phyloP scores from a whole-genome alignment of 2,113 vertebrate genomes.

The Trogon surrucura region DNA sequence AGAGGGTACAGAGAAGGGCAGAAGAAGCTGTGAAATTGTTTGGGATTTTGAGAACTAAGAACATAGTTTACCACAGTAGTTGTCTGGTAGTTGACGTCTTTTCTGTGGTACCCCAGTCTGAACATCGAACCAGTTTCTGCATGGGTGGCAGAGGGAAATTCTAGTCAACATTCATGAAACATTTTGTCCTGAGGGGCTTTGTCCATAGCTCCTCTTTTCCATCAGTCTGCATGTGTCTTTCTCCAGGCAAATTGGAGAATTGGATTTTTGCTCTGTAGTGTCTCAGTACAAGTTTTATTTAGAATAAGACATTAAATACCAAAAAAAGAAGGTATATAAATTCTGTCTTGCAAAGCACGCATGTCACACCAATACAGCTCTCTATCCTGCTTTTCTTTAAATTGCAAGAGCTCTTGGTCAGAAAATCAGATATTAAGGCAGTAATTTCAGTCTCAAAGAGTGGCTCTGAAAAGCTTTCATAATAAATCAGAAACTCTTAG shows the following conservation, averaged over 20 bases:
- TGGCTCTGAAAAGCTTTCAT: conserved; percentile 3
- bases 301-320: neutral
- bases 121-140: neutral
- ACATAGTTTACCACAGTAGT: neutral
- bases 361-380: neutral
- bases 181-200: neutral
- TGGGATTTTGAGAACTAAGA: neutral
- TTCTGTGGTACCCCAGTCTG: neutral
- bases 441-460: neutral
- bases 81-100: neutral
- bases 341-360: neutral
- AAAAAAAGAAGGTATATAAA: neutral
- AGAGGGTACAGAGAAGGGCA: neutral
- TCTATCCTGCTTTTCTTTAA: neutral
- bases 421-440: neutral
- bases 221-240: neutral
- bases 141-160: neutral
- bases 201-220: neutral
- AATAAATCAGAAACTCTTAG: neutral
- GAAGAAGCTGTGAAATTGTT: neutral
- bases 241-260: neutral
- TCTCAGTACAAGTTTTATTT: neutral
- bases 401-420: neutral
- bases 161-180: neutral
- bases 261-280: neutral